Base-by-base conservation (phyloP, 1,140 invertebrate genomes). In the Gryllus bimaculatus region DNA sequence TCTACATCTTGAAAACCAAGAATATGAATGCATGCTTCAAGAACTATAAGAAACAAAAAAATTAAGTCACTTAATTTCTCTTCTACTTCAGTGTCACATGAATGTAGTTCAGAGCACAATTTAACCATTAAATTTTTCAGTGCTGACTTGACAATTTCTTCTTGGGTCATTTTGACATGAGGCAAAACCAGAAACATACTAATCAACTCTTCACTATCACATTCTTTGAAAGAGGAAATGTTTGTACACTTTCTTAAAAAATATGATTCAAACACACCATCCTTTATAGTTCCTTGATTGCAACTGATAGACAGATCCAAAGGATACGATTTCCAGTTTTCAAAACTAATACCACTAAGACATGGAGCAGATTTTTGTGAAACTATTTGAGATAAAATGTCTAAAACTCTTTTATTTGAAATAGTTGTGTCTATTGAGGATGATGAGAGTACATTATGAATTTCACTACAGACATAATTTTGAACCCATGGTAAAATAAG, bases 401-500 rank as follows among this genome's bases (percentile, higher is more conserved):
- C 26, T 39, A 39, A 39, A 39, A 39, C 26, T 39, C 26, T 39
- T 2, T 39, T 94, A 85, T 66, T 88, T 83, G 80, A 95, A 39
- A 85, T 4, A 88, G 84, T 78, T 88, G 83, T 80, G 54, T 18
- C 18, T 66, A 66, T 39, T 39, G 54, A 66, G 10, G 54, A 18
- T 13, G 54, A 66, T 13, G 54, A 66, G 18, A 66, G 10, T 10
- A 3, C 54, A 66, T 18, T 66, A 10, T 66, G 54, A 66, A 66
- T 66, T 66, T 66, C 54, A 13, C 77, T 87, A 82, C 20, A 90
- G 84, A 81, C 90, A 90, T 82, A 88, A 90, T 15, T 88, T 87
- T 94, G 82, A 54, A 94, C 88, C 73, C 88, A 86, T 0, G 94
- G 92, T 78, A 96, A 84, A 78, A 96, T 88, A 76, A 93, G 85